Evolutionary conservation across 2,797 vertebrate genomes (phyloP).

Genomic region (Pelochelys cantorii): DNA sequence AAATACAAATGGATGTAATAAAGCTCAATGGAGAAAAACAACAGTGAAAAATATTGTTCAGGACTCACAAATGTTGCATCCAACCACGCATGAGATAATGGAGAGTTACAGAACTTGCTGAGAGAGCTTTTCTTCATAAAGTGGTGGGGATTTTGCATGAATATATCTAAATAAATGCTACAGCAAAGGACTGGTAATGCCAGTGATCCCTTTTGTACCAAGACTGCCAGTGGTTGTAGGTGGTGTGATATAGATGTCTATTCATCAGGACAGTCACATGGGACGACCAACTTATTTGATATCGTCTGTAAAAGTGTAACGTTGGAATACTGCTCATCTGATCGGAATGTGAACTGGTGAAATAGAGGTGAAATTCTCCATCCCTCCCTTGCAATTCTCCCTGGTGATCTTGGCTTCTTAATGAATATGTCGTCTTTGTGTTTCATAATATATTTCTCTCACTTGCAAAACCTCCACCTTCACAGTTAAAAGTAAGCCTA

Average conservation of each 20-base stretch:
- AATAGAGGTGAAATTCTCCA: not conserved
- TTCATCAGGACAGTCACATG: not conserved
- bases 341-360: not conserved
- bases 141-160: not conserved
- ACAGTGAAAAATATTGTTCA: constrained; percentile 6
- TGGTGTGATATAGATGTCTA: not conserved
- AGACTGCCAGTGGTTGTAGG: not conserved
- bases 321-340: not conserved
- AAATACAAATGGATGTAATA: not conserved
- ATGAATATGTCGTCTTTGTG: rapidly evolving
- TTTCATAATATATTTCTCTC: not conserved
- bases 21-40: constrained; percentile 43
- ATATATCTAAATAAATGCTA: not conserved
- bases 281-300: not conserved
- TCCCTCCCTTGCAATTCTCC: rapidly evolving
- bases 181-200: not conserved
- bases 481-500: not conserved
- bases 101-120: not conserved
- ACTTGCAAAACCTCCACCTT: not conserved
- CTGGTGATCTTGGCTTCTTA: not conserved
- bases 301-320: not conserved
- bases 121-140: not conserved
- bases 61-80: not conserved
- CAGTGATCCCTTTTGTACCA: not conserved
- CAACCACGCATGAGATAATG: not conserved